Evolutionary conservation across 1,140 invertebrate species (phyloP), one percentile per base, ranked within the genome.

Genomic region (Lucilia cuprina): DNA sequence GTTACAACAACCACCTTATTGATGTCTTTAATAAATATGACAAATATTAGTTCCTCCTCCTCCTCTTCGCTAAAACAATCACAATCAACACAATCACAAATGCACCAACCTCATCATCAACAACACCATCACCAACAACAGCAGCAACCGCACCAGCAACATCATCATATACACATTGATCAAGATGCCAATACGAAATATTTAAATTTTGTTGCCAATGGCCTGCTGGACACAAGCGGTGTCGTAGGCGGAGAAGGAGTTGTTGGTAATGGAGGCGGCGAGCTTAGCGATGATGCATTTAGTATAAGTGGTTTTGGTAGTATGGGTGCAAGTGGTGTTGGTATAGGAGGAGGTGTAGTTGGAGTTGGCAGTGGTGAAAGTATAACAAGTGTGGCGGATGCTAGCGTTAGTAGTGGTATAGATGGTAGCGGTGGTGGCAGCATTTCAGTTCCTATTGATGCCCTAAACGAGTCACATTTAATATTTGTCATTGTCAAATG

Each of bases 401-500:
- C 17, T 19, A 19, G 60, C 19, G 35, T 8, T 14, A 12, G 75
- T 50, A 13, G 78, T 70, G 78, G 60, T 10, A 30, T 77, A 17
- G 21, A 19, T 25, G 50, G 77, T 41, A 19, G 41, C 17, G 41
- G 55, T 74, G 25, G 80, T 84, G 82, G 84, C 60, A 60, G 70
- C 49, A 84, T 74, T 82, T 84, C 80, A 85, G 82, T 85, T 80
- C 82, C 82, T 83, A 83, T 83, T 13, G 82, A 84, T 75, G 78
- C 84, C 74, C 84, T 86, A 12, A 88, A 83, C 85, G 85, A 84
- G 77, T 86, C 88, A 65, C 89, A 90, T 86, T 84, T 90, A 85
- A 87, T 88, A 87, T 89, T 95, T 50, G 88, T 95, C 84, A 91
- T 94, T 5, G 86, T 95, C 86, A 96, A 96, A 92, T 94, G 94